These are phyloP conservation scores for Lithophane socia DNA, from an alignment of 2,888 invertebrate genomes.

Conservation along the genomic window DNA sequence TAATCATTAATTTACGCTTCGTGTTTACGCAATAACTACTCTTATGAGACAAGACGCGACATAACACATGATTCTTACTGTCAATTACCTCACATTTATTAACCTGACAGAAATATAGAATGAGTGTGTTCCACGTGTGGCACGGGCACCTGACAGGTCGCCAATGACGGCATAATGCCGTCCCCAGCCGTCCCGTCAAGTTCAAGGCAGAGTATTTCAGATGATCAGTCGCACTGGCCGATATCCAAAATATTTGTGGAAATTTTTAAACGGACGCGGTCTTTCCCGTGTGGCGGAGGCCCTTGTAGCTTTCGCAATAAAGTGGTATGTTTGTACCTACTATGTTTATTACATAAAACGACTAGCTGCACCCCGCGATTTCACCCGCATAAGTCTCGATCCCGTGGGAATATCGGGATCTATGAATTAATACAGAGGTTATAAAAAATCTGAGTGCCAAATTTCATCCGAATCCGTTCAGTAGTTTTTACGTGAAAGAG, in stretches of 20 bases:
- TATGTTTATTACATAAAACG: no score
- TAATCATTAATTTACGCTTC: slow-evolving; percentile 16
- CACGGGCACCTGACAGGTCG: slow-evolving; percentile 67
- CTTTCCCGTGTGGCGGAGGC: slow-evolving; percentile 1
- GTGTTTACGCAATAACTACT: slow-evolving; percentile 43
- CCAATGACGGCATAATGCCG: slow-evolving; percentile 69
- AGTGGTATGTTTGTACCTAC: no score
- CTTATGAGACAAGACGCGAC: slow-evolving; percentile 7
- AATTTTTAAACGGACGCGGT: slow-evolving; percentile 68
- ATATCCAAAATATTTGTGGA: slow-evolving; percentile 79
- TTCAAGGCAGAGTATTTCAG: slow-evolving; percentile 83
- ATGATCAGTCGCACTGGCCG: slow-evolving; percentile 77
- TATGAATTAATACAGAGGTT: no score
- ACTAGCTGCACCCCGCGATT: no score
- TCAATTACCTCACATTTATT: slow-evolving; percentile 66
- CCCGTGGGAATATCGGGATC: no score
- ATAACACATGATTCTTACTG: slow-evolving; percentile 57
- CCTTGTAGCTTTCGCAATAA: slow-evolving; percentile 7
- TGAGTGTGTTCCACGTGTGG: slow-evolving; percentile 37
- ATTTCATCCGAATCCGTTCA: no score
- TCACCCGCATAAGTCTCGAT: no score
- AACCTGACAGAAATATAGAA: slow-evolving; percentile 61
- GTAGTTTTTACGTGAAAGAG: no score
- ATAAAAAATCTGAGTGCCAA: no score
- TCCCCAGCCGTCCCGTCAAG: slow-evolving; percentile 73